Percentiles rank a stretch among this genome's conserved stretches.
Evolutionary conservation across 2,888 invertebrate species (phyloP).

Genomic region (Metallyticus violacea): DNA sequence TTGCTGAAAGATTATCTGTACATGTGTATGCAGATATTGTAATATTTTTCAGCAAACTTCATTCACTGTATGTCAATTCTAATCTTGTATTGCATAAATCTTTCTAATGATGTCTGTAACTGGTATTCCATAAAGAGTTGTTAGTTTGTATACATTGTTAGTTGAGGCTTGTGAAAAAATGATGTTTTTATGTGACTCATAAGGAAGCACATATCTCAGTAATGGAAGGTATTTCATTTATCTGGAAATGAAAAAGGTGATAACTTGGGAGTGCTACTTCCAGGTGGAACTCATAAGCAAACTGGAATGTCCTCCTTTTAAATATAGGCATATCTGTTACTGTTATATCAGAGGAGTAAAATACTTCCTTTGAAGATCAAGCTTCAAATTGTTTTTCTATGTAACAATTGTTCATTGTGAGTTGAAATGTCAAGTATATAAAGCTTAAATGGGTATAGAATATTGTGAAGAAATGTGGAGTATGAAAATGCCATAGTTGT

Average conservation of each 20-base stretch:
- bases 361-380: no score
- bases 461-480: neutral
- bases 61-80: neutral
- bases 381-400: neutral
- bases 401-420: neutral
- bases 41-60: neutral
- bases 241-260: neutral
- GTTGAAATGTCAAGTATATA: neutral
- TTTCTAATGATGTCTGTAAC: neutral
- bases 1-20: neutral
- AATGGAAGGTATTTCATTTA: neutral
- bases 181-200: neutral
- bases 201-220: neutral
- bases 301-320: neutral
- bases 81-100: neutral
- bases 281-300: neutral
- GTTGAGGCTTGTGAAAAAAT: neutral
- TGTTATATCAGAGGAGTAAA: neutral
- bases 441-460: neutral
- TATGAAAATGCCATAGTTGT: neutral
- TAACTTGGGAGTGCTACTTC: neutral
- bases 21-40: neutral
- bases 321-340: neutral
- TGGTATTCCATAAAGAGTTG: neutral
- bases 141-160: neutral